Evolutionary conservation across 2,797 vertebrate species (phyloP), one percentile per base, ranked within the genome.

Genomic region (Bovichtus variegatus): DNA sequence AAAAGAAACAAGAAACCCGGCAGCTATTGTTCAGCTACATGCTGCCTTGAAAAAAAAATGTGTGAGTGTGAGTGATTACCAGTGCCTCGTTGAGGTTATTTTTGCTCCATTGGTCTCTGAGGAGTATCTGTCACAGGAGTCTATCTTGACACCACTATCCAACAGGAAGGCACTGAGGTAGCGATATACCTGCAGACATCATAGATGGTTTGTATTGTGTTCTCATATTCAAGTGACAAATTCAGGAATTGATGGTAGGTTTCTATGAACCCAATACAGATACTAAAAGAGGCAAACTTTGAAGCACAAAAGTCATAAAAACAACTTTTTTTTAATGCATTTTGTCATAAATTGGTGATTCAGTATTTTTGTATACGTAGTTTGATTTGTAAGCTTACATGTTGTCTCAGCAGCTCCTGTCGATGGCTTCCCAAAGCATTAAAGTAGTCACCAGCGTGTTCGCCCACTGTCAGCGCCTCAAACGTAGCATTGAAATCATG

Each of bases 81-180:
- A 98, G 64, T 97, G 93, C 19, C 96, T 93, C 0, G 96, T 97
- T 4, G 97, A 94, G 25, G 97, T 96, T 16, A 99, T 97, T 94
- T 97, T 97, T 54, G 96, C 97, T 59, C 97, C 97, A 1, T 99
- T 98, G 36, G 95, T 97, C 94, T 99, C 97, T 43, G 97, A 95
- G 31, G 97, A 97, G 88, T 98, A 99, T 76, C 97, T 94, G 83
- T 95, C 96, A 73, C 97, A 99, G 46, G 96, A 94, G 80, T 96
- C 94, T 40, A 99, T 97, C 84, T 94, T 90, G 79, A 99, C 95
- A n/a, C 97, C 97, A 2, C 97, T 98, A 74, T 98, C 97, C 43
- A 97, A 93, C 70, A 97, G 95, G 91, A 98, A 98, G 85, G 97
- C 96, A 47, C 95, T 94, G 84, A 98, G 95, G 93, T 98, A 98